Evolutionary conservation across 2,113 vertebrate genomes (phyloP), one percentile per base, ranked within the genome.

Genomic region (Odocoileus virginianus): DNA sequence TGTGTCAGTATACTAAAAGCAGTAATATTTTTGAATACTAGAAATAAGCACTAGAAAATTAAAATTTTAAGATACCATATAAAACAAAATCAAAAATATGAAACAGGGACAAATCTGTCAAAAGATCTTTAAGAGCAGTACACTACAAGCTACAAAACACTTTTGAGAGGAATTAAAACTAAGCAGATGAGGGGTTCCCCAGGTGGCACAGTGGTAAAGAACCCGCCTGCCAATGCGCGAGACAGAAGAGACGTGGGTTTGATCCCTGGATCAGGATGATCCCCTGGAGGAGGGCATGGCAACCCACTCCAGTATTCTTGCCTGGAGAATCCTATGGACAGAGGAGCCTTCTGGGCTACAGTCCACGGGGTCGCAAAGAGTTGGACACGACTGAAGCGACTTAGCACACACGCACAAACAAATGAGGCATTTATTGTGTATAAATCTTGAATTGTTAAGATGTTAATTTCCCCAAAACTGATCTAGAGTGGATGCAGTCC

Each of bases 191-290:
- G 16, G 33, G 61, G 61, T 33, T n/a, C 10, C 61, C 61, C 33
- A 5, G 4, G 33, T 0, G 7, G n/a, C 23, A 11, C 64, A 21
- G n/a, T 6, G n/a, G 67, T 2, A 23, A 36, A 6, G n/a, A 71
- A 9, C 67, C 67, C 0, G 10, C 67, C 67, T 40, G n/a, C 11
- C 19, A 5, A 5, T 71, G 64, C n/a, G 12, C 2, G 10, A 6
- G 67, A 3, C 67, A 12, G 19, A 12, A 3, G 67, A 6, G 67
- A 10, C 10, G 0, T 6, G 67, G 19, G 67, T 0, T 40, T 11
- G 19, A 71, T 23, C n/a, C 67, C 19, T 12, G n/a, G 67, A 5
- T 71, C 67, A 23, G 67, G 67, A 71, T 23, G n/a, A 40, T 23
- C n/a, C 67, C 67, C 67, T 45, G 67, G n/a, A 71, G 10, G n/a